Evolutionary conservation across 2,888 invertebrate genomes (phyloP), one percentile per base, ranked within the genome.

Genomic region (Aporophyla nigra): DNA sequence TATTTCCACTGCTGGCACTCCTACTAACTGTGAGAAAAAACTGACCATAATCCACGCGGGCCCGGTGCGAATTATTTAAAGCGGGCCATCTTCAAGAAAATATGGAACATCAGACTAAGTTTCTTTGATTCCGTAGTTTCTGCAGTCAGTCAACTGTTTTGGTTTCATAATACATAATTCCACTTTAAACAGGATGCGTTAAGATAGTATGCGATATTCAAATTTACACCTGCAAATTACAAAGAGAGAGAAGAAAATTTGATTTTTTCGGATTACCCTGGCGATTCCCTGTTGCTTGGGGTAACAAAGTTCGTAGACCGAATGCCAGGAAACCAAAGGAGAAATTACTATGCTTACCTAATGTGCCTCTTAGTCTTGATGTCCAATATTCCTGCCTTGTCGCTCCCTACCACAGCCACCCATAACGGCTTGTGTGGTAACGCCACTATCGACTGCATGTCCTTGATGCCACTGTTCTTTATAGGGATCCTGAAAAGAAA

Each of bases 321-420:
- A n/a, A n/a, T n/a, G n/a, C n/a, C n/a, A n/a, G n/a, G n/a, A n/a
- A n/a, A n/a, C n/a, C n/a, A n/a, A n/a, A n/a, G n/a, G n/a, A n/a
- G n/a, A n/a, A n/a, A n/a, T n/a, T n/a, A n/a, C n/a, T n/a, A 10
- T 62, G 40, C 86, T 85, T 66, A 96, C 97, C 99, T 97, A n/a
- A 99, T 96, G 82, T 99, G 98, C 89, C 98, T 98, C 90, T 99
- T 99, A 27, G 98, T 98, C 91, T 98, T 98, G 80, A 99, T 98
- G 90, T 99, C 99, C 87, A 99, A 96, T 59, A 99, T 98, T 81
- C 98, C 98, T 19, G 98, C 98, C 93, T 99, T 99, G 89, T 99
- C 99, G 14, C 98, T 98, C 71, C 99, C 98, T 6, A 99, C 98
- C 0, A 99, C 98, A 0, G 99, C 99, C 10, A 99, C 97, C 97